Evolutionary conservation across 2,888 invertebrate species (phyloP), one percentile per base, ranked within the genome.

Genomic region (Zaprionus obscuricornis): DNA sequence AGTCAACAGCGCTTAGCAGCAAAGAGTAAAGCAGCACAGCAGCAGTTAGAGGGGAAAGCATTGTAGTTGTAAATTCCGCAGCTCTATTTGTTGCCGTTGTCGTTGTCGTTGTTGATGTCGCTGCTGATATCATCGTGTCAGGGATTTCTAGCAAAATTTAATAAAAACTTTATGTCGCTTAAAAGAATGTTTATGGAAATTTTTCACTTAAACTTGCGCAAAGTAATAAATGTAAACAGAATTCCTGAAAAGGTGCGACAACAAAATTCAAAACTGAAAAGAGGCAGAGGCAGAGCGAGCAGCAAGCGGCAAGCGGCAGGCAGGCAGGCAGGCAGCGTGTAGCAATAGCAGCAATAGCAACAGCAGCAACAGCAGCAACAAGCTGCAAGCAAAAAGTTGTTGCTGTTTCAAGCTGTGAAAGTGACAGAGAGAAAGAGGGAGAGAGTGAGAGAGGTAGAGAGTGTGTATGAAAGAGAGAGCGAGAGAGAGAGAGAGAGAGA

Each of bases 121-220:
- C 65, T 66, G 69, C 79, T 73, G 75, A 81, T 81, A 81, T 81
- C 83, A 74, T 84, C 79, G 82, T 85, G 83, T 82, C 78, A 70
- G 73, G 74, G 81, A 74, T 81, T 84, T 81, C 85, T 77, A 87
- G 82, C 72, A 82, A 79, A 87, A 87, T 87, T 87, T 86, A 87
- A 87, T 87, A 87, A 87, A 87, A 87, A 86, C 87, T 87, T 86
- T 85, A 87, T 86, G 87, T 87, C 84, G 84, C 85, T 87, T 84
- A 84, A 87, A 87, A 87, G 86, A 87, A 87, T 87, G 87, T 87
- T 87, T 87, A 87, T 87, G 86, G 87, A 87, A 87, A 87, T 87
- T 87, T 87, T 87, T 87, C 87, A 86, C 87, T 87, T 87, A 78
- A 87, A 87, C 78, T 87, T 87, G 86, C 79, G 87, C 87, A 87